Percentiles rank a stretch among this genome's conserved stretches.
These are phyloP conservation scores for Globodera rostochiensis DNA, from an alignment of 1,140 invertebrate genomes.

Conservation along the genomic window DNA sequence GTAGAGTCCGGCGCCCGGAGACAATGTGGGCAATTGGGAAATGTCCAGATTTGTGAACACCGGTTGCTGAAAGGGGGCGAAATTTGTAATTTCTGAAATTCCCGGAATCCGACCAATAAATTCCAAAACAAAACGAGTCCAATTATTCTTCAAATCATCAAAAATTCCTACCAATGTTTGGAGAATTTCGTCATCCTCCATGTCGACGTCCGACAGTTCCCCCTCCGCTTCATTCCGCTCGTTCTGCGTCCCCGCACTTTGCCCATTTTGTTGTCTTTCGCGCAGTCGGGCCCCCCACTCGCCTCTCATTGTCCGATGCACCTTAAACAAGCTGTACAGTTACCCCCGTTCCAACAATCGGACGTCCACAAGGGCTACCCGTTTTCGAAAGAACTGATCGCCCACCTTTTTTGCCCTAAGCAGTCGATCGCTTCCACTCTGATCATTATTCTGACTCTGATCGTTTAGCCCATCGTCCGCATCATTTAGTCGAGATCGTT, in stretches of 20 bases:
- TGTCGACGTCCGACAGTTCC: background rate
- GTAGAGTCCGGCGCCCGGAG: slow-evolving; percentile 25
- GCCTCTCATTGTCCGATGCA: background rate
- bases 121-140: too few species aligned
- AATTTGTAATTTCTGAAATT: background rate
- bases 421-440: too few species aligned
- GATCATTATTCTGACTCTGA: background rate
- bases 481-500: background rate
- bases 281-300: background rate
- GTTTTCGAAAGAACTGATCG: too few species aligned
- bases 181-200: background rate
- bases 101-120: too few species aligned
- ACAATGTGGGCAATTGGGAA: slow-evolving; percentile 34
- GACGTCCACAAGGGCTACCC: too few species aligned
- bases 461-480: background rate
- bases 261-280: background rate
- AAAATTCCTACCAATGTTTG: background rate
- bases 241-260: background rate
- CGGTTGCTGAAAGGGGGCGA: slow-evolving; percentile 9
- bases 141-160: background rate
- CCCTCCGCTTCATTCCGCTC: background rate
- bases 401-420: background rate
- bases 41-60: slow-evolving; percentile 30
- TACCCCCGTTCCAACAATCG: too few species aligned
- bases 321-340: background rate